Base-by-base conservation (phyloP, 2,888 invertebrate species). In the Hofmannophila pseudospretella region DNA sequence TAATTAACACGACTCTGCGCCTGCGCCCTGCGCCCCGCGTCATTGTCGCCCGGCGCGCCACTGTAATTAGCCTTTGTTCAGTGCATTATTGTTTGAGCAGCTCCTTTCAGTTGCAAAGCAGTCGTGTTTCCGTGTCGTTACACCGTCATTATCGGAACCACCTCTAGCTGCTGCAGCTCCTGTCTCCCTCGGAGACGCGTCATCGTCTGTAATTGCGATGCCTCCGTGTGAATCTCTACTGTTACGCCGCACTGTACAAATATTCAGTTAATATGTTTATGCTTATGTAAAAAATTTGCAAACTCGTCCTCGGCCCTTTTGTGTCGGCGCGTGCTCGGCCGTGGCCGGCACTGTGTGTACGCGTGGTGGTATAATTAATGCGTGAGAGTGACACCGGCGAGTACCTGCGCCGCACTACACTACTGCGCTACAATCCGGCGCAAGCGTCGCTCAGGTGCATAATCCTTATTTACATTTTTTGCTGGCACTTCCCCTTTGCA, bases 401-500 rank as follows among this genome's bases (percentile, higher is more conserved):
- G 60, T 72, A 77, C 67, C 73, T 68, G 75, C 64, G 58, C 56
- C 54, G 16, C 51, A n/a, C n/a, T n/a, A n/a, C n/a, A n/a, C 70
- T 69, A 62, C 64, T 60, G 69, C 69, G 16, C 26, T 8, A 63
- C 63, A 62, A 58, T 52, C 57, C 61, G 65, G 68, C 71, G 70
- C 71, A 68, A 62, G 76, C 70, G 66, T 46, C 58, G 53, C 57
- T 85, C 82, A 85, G 84, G 85, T 86, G 86, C 68, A 75, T 82
- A 78, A 81, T 74, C 81, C 79, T 80, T 80, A 77, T 82, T 79
- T 76, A 67, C 58, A 61, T 64, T 79, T 79, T 77, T 75, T 76
- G 71, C 76, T 59, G 54, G 66, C 55, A 65, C 79, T 85, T 84
- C 81, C 85, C 86, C 86, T 82, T 84, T 84, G 84, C 82, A 85